These are phyloP conservation scores for Diabrotica undecimpunctata DNA, from an alignment of 1,140 invertebrate genomes.

Conservation along the genomic window DNA sequence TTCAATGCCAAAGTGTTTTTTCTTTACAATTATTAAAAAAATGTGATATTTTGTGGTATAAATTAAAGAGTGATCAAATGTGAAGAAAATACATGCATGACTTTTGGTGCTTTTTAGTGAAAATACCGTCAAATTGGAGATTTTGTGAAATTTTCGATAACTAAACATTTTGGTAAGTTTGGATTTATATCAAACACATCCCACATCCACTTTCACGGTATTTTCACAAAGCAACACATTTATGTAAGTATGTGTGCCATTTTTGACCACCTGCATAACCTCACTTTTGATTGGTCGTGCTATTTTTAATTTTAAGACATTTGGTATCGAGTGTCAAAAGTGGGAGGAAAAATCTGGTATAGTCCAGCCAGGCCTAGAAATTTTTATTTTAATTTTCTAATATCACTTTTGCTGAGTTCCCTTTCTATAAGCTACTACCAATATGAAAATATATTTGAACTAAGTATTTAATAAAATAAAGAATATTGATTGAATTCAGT, in stretches of 20 bases:
- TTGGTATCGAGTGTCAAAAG: not conserved
- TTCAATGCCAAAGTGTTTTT: constrained; percentile 11
- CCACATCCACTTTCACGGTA: constrained; percentile 9
- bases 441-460: too few relatives aligned
- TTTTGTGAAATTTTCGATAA: not conserved
- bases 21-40: not conserved
- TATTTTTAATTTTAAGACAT: not conserved
- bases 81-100: not conserved
- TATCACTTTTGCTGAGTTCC: too few relatives aligned
- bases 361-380: too few relatives aligned
- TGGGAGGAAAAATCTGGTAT: not conserved
- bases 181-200: not conserved
- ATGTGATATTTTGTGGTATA: not conserved
- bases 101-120: not conserved
- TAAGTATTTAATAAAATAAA: too few relatives aligned
- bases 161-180: not conserved
- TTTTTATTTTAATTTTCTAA: too few relatives aligned
- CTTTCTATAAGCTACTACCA: too few relatives aligned
- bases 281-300: constrained; percentile 1
- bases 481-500: too few relatives aligned
- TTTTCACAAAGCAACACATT: not conserved
- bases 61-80: not conserved
- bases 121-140: constrained; percentile 7
- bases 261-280: not conserved
- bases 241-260: not conserved